Evolutionary conservation across 2,888 invertebrate genomes (phyloP).

Genomic region (Volucella bombylans): DNA sequence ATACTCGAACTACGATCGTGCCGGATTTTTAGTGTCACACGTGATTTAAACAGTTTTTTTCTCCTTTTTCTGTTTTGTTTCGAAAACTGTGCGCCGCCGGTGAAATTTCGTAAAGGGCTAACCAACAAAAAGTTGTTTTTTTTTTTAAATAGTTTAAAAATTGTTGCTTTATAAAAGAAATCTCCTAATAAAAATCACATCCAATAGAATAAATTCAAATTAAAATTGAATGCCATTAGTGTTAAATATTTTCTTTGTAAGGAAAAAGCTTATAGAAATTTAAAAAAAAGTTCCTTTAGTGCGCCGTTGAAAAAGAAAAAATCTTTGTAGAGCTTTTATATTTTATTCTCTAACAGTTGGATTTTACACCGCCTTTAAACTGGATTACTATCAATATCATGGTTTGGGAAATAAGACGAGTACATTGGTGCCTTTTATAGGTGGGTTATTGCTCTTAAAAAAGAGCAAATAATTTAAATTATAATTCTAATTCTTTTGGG

Average conservation of each 20-base stretch:
- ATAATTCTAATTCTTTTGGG: background rate
- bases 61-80: background rate
- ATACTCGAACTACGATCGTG: background rate
- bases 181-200: background rate
- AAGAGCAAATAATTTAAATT: background rate
- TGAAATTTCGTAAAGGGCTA: constrained; percentile 25
- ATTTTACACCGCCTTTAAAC: constrained; percentile 65
- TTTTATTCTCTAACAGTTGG: constrained; percentile 25
- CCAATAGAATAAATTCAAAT: constrained; percentile 10
- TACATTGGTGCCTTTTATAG: constrained; percentile 73
- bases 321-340: background rate
- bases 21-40: constrained; percentile 24
- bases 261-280: constrained; percentile 3
- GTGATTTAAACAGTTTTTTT: constrained; percentile 23
- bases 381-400: constrained; percentile 76
- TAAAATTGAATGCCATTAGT: constrained; percentile 22
- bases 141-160: constrained; percentile 11
- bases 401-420: constrained; percentile 75
- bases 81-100: constrained; percentile 12
- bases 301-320: background rate
- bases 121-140: constrained; percentile 15
- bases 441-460: constrained; percentile 62
- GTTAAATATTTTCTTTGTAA: constrained; percentile 6
- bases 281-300: background rate
- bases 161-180: background rate